These are phyloP conservation scores for Psilanteris sp. DNA, from an alignment of 1,140 invertebrate genomes.

Conservation along the genomic window DNA sequence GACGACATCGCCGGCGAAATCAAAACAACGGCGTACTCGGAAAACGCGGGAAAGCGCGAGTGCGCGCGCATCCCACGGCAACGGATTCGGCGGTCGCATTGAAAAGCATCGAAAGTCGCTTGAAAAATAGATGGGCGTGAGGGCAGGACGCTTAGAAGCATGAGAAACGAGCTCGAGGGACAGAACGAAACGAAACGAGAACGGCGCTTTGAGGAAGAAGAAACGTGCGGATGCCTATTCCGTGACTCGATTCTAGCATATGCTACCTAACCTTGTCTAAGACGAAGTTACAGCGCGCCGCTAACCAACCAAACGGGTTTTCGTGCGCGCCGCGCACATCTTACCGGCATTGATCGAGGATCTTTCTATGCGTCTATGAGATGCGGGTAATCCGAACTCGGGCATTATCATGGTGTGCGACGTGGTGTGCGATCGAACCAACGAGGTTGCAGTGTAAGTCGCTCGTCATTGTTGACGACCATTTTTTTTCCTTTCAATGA, in stretches of 20 bases:
- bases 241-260: constrained; percentile 57
- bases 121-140: constrained; percentile 43
- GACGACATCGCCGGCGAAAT: too few relatives aligned
- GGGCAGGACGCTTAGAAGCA: constrained; percentile 21
- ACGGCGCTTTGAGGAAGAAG: constrained; percentile 43
- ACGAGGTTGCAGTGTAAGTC: too few relatives aligned
- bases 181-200: constrained; percentile 30
- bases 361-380: constrained; percentile 52
- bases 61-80: constrained; percentile 1
- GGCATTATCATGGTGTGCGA: constrained; percentile 52
- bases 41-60: constrained; percentile 8
- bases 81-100: constrained; percentile 7
- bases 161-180: constrained; percentile 44
- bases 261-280: constrained; percentile 59
- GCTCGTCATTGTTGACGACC: too few relatives aligned
- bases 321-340: constrained; percentile 36
- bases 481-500: too few relatives aligned
- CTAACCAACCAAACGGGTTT: constrained; percentile 78
- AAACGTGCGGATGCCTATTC: constrained; percentile 46
- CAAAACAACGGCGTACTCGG: too few relatives aligned
- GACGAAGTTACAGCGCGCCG: constrained; percentile 50
- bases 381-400: constrained; percentile 46
- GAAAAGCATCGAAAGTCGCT: constrained; percentile 32
- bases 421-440: constrained; percentile 22
- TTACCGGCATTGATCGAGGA: constrained; percentile 59